Conservation (phyloP, 2,888 invertebrate genomes). For the Lasioglossum marginatum region DNA sequence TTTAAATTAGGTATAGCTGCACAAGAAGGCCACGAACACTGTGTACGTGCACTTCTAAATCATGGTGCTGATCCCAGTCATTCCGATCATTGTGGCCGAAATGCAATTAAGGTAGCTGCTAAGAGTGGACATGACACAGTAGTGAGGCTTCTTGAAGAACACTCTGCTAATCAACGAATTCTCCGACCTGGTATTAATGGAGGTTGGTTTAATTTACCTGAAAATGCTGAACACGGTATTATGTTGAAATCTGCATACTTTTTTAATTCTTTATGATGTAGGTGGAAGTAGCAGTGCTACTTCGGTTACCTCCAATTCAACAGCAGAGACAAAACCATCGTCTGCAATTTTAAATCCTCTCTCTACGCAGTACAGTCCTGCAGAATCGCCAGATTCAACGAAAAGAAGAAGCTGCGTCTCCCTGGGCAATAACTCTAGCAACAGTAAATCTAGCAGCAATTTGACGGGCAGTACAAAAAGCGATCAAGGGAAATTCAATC, state of each 20-base stretch:
- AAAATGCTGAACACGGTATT: background rate
- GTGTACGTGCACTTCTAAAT: constrained; percentile 92
- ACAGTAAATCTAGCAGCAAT: constrained; percentile 92
- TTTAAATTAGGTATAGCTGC: constrained; percentile 92
- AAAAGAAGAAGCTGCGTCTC: constrained; percentile 87
- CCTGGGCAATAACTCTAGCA: constrained; percentile 89
- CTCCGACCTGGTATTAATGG: constrained; percentile 81
- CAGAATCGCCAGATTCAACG: constrained; percentile 84
- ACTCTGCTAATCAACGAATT: constrained; percentile 82
- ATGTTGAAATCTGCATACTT: background rate
- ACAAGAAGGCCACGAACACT: constrained; percentile 97
- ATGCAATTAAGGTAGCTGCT: constrained; percentile 94
- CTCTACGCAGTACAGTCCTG: constrained; percentile 84
- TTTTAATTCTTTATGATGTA: constrained; percentile 48
- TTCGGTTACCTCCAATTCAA: constrained; percentile 85
- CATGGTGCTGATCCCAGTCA: constrained; percentile 95
- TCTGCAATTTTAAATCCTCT: constrained; percentile 86
- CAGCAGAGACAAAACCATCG: constrained; percentile 88
- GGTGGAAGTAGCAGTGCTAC: constrained; percentile 84
- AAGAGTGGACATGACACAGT: constrained; percentile 96
- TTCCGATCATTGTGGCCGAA: constrained; percentile 94
- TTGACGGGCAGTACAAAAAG: constrained; percentile 90
- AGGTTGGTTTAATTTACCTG: constrained; percentile 69
- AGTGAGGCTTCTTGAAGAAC: constrained; percentile 91
- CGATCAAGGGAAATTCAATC: constrained; percentile 84